A percentile compares a stretch with the other conserved stretches of the same genome.
These are phyloP conservation scores for Sorex araneus DNA, from an alignment of 2,113 vertebrate species.

Conservation along the genomic window DNA sequence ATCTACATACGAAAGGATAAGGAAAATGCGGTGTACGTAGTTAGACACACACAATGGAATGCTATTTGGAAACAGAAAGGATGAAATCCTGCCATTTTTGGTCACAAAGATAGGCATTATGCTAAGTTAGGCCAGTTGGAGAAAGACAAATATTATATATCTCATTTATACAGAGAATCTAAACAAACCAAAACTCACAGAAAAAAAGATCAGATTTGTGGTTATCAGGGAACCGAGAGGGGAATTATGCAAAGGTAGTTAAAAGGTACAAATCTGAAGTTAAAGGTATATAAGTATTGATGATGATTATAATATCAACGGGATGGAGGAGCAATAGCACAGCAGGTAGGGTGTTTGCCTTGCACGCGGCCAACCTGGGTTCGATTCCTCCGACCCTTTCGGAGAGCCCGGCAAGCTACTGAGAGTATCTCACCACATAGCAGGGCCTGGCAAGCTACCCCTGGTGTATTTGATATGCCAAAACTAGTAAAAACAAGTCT, in stretches of 20 bases:
- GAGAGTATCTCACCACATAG: too few species aligned
- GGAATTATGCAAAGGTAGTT: neutral
- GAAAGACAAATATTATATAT: neutral
- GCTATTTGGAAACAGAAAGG: neutral
- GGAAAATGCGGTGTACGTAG: too few species aligned
- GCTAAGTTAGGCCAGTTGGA: conserved; percentile 13
- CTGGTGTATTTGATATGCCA: too few species aligned
- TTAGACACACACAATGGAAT: neutral
- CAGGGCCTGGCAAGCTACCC: too few species aligned
- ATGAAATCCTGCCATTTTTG: neutral
- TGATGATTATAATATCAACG: neutral
- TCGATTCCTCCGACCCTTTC: too few species aligned
- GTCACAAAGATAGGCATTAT: neutral
- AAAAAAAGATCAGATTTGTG: conserved; percentile 19
- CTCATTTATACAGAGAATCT: conserved; percentile 18
- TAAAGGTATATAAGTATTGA: neutral
- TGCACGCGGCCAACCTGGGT: too few species aligned
- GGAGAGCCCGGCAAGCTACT: too few species aligned
- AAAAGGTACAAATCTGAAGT: conserved; percentile 35
- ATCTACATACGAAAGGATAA: neutral
- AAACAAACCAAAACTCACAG: neutral
- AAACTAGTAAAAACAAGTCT: too few species aligned
- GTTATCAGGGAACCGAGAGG: neutral
- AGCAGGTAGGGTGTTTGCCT: too few species aligned
- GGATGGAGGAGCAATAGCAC: too few species aligned